Base-by-base conservation (phyloP, 1,140 invertebrate genomes). In the Scylla paramamosain region DNA sequence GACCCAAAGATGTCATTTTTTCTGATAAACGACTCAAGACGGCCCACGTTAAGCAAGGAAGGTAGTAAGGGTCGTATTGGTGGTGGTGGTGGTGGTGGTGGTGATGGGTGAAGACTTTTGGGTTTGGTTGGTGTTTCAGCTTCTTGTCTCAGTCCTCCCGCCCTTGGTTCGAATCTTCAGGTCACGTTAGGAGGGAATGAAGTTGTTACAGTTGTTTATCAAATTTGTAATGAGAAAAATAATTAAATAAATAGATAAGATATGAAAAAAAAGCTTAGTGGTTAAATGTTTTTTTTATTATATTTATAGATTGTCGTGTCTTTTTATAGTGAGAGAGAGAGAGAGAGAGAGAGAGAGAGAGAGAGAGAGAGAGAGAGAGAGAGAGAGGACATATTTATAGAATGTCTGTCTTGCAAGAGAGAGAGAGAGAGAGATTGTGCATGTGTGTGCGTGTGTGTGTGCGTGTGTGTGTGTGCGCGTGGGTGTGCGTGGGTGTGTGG, bases 11-110 rank as follows among this genome's bases (percentile, higher is more conserved):
- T 77, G 67, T 77, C 67, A 20, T 77, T 77, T 77, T 77, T 77
- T n/a, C 67, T 77, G 67, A 77, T 77, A n/a, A n/a, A 77, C n/a
- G 67, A 77, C 67, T n/a, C 67, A 25, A n/a, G 67, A n/a, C 52
- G 52, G 1, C 16, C n/a, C 67, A 7, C n/a, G n/a, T 25, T 77
- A 20, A 77, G 20, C n/a, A 77, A n/a, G 12, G n/a, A n/a, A 2
- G n/a, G 67, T 77, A n/a, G 67, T 77, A 77, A 20, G 12, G 20
- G 52, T 77, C 16, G 67, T 77, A 77, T 6, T 67, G 20, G 59
- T 67, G 20, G 59, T 67, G 20, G 59, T 67, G 20, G 59, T 67
- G 20, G 67, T 77, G 20, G 67, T 77, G 20, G 67, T 77, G 8
- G 67, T 77, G 20, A n/a, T 77, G n/a, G 67, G 12, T 20, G 67